Evolutionary conservation across 2,888 invertebrate genomes (phyloP), one percentile per base, ranked within the genome.

Genomic region (Sinopyrophorus schimmeli): DNA sequence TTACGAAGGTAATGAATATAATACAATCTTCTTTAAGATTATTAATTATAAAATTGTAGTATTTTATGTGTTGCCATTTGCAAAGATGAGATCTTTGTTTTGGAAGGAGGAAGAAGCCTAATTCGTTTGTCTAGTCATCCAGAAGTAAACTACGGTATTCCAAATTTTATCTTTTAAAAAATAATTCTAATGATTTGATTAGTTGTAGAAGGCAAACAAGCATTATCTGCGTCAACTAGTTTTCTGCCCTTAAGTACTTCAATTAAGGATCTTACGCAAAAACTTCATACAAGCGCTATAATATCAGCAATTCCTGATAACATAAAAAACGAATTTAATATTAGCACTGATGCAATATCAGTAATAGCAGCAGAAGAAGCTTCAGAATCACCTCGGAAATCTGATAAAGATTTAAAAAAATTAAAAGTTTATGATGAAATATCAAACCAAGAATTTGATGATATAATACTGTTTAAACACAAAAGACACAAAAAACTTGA

Each of bases 91-190:
- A 86, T 93, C 59, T 92, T 92, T 74, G 77, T 93, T 34, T 74
- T 94, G 61, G 89, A 90, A 69, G 89, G 89, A 0, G 79, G 83
- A 31, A 80, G 91, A 54, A 87, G 87, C 63, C 73, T 93, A 52
- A 73, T 92, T 39, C 78, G 93, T n/a, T 79, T 93, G 32, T 84
- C 87, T 21, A 82, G 81, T 58, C 74, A 79, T 63, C 91, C 92
- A 5, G 91, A 91, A 68, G 37, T 54, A 12, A 48, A 44, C 55
- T 69, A 74, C 48, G 72, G 72, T 66, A 70, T n/a, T n/a, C n/a
- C n/a, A n/a, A n/a, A n/a, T n/a, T n/a, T n/a, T n/a, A n/a, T n/a
- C n/a, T n/a, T n/a, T n/a, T n/a, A n/a, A n/a, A n/a, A n/a, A n/a
- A 26, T 6, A 12, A n/a, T n/a, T n/a, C n/a, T n/a, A n/a, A n/a